phyloP scores from a whole-genome alignment of 2,888 invertebrate species.

The Melanostoma mellinum region DNA sequence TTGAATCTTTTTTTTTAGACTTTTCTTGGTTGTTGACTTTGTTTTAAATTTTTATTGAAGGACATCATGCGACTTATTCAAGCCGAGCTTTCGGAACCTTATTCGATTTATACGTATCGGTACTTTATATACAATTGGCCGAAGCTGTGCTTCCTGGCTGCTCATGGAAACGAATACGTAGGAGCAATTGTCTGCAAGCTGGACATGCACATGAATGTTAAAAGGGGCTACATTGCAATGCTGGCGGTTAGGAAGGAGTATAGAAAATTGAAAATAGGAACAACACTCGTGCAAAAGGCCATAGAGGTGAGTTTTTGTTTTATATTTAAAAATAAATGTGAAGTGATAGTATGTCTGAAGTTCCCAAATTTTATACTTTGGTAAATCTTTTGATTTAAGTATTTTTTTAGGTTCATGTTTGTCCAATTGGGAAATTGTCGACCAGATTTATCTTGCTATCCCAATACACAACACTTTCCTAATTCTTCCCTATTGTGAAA shows the following conservation, averaged over 20 bases:
- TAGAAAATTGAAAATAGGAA: slow-evolving; percentile 96
- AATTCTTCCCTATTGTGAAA: too few species aligned
- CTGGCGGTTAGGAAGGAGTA: slow-evolving; percentile 98
- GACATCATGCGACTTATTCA: slow-evolving; percentile 99
- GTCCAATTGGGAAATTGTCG: too few species aligned
- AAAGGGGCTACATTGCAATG: slow-evolving; percentile 99
- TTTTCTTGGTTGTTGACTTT: neutral
- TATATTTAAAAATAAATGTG: neutral
- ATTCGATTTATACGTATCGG: slow-evolving; percentile 99
- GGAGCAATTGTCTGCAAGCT: slow-evolving; percentile 99
- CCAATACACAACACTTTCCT: too few species aligned
- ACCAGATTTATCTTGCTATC: too few species aligned
- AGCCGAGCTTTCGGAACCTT: slow-evolving; percentile 99
- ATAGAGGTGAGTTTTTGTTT: slow-evolving; percentile 84
- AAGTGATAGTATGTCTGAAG: neutral
- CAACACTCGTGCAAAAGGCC: slow-evolving; percentile 90
- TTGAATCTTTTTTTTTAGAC: neutral
- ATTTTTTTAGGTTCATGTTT: neutral
- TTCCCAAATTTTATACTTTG: too few species aligned
- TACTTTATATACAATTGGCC: slow-evolving; percentile 99
- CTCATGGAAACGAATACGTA: slow-evolving; percentile 92
- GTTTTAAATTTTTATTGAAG: slow-evolving; percentile 67
- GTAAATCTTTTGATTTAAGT: too few species aligned
- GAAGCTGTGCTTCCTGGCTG: slow-evolving; percentile 97
- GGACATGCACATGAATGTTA: slow-evolving; percentile 95